Evolutionary conservation across 2,797 vertebrate species (phyloP).

Genomic region (Lateolabrax maculatus): DNA sequence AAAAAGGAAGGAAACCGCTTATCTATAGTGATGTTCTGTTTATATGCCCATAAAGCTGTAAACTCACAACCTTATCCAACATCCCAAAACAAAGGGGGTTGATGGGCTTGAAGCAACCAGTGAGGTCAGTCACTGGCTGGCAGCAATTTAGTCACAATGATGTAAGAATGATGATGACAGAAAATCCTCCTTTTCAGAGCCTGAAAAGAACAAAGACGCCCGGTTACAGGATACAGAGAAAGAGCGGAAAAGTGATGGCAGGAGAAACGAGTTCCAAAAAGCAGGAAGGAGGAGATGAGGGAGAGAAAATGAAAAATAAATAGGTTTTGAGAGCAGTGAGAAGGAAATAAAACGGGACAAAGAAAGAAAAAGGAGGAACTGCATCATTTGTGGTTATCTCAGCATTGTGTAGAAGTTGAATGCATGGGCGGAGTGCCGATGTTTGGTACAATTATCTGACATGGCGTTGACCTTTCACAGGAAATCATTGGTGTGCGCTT

Average conservation of each 20-base stretch:
- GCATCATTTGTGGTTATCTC: constrained; percentile 68
- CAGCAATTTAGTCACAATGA: constrained; percentile 22
- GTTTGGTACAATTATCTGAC: constrained; percentile 73
- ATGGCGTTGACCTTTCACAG: constrained; percentile 66
- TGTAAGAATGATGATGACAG: constrained; percentile 16
- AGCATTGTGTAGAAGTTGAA: constrained; percentile 76
- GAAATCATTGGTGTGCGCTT: constrained; percentile 65
- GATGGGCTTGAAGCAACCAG: constrained; percentile 16
- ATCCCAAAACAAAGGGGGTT: constrained; percentile 21
- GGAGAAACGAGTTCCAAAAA: constrained; percentile 23
- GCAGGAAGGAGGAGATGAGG: constrained; percentile 28
- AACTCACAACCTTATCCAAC: constrained; percentile 31
- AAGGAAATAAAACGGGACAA: constrained; percentile 56
- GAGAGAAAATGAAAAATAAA: constrained; percentile 57
- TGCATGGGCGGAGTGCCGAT: constrained; percentile 69
- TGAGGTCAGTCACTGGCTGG: constrained; percentile 40
- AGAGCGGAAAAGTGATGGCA: constrained; percentile 8
- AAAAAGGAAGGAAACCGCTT: constrained; percentile 2
- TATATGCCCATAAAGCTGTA: constrained; percentile 17
- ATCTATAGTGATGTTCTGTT: constrained; percentile 16
- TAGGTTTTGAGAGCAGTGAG: constrained; percentile 24
- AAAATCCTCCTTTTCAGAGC: constrained; percentile 25
- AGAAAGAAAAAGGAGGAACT: constrained; percentile 54
- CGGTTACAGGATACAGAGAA: constrained; percentile 10
- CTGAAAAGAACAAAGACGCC: constrained; percentile 9